phyloP scores from a whole-genome alignment of 2,888 invertebrate species.

The Ophion ellenae region DNA sequence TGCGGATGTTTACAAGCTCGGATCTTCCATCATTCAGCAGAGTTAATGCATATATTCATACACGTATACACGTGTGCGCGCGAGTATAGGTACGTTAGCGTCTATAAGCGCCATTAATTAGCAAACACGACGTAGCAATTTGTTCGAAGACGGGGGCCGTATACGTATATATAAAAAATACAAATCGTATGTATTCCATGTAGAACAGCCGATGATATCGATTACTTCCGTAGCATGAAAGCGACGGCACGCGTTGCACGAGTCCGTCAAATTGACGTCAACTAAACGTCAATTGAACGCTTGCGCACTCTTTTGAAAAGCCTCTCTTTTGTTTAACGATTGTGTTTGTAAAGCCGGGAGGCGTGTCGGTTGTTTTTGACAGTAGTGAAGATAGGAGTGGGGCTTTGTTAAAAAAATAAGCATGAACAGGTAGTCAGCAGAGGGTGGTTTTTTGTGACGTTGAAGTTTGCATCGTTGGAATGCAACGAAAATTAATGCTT shows the following conservation, averaged over 20 bases:
- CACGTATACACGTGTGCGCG: not conserved
- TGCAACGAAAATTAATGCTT: not conserved
- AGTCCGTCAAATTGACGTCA: constrained; percentile 7
- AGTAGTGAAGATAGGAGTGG: too few species aligned
- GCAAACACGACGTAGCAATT: constrained; percentile 30
- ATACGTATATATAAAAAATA: not conserved
- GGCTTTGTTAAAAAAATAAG: too few species aligned
- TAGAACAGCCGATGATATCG: not conserved
- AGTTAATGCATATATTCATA: not conserved
- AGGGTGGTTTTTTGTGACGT: not conserved
- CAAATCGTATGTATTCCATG: not conserved
- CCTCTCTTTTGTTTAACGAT: too few species aligned
- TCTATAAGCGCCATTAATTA: constrained; percentile 20
- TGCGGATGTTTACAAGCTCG: constrained; percentile 44
- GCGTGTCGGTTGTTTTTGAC: too few species aligned
- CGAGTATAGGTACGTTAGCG: not conserved
- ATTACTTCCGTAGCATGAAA: constrained; percentile 9
- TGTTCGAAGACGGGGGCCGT: not conserved
- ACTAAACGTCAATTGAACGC: not conserved
- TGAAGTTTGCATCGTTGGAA: not conserved
- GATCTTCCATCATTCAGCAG: constrained; percentile 6
- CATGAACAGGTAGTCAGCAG: too few species aligned
- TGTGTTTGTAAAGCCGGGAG: too few species aligned
- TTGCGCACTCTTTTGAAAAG: too few species aligned
- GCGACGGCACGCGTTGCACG: not conserved